Percentiles rank a stretch among this genome's conserved stretches.
Evolutionary conservation across 2,113 vertebrate genomes (phyloP).

Genomic region (Solea solea): DNA sequence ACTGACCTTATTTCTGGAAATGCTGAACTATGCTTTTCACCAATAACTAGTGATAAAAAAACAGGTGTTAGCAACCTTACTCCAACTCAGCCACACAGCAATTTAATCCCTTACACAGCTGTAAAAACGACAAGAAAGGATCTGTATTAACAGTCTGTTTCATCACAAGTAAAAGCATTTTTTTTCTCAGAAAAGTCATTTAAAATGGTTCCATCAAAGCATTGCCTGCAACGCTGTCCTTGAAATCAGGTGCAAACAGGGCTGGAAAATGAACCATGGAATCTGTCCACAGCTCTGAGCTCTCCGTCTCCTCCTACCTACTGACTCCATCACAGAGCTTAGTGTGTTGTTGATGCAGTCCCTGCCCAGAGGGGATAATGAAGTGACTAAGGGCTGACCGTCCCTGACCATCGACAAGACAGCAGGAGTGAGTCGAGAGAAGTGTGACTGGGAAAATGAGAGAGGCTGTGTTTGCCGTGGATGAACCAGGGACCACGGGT

Average conservation of each 20-base stretch:
- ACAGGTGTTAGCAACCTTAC: background rate
- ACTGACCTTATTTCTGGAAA: too few relatives aligned
- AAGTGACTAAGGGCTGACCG: slow-evolving; percentile 69
- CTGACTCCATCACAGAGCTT: slow-evolving; percentile 61
- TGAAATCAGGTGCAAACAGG: slow-evolving; percentile 62
- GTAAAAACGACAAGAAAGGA: slow-evolving; percentile 19
- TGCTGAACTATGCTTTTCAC: too few relatives aligned
- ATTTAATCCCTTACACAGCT: slow-evolving; percentile 9
- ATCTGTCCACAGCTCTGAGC: slow-evolving; percentile 45
- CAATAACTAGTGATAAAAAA: background rate
- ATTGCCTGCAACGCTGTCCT: slow-evolving; percentile 59
- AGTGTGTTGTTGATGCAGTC: slow-evolving; percentile 60
- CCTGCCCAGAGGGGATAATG: slow-evolving; percentile 61
- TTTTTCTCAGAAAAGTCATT: slow-evolving; percentile 27
- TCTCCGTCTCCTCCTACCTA: slow-evolving; percentile 50
- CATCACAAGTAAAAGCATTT: slow-evolving; percentile 33
- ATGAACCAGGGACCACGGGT: slow-evolving; percentile 34
- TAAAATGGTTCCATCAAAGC: slow-evolving; percentile 51
- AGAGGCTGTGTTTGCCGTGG: slow-evolving; percentile 2
- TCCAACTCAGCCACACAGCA: slow-evolving; percentile 8
- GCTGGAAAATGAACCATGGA: slow-evolving; percentile 44
- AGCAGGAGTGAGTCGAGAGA: slow-evolving; percentile 55
- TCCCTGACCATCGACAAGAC: slow-evolving; percentile 64
- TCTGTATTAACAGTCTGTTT: slow-evolving; percentile 23
- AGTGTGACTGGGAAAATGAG: slow-evolving; percentile 26